Percentiles rank a stretch among this genome's conserved stretches.
Conservation (phyloP, 2,797 vertebrate species). For the Falco concolor region DNA sequence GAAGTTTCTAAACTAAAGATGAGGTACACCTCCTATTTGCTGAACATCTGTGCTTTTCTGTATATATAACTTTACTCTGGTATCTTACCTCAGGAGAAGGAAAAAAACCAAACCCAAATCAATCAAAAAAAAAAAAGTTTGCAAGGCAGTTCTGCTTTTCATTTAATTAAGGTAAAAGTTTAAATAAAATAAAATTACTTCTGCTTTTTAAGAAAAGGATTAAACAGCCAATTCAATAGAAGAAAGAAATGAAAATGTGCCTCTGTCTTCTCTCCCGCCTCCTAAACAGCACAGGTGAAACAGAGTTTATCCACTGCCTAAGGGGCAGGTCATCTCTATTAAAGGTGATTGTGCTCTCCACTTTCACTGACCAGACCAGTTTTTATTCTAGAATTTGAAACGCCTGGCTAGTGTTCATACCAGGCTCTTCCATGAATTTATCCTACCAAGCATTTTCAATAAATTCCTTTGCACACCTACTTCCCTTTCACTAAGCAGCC, state of each 20-base stretch:
- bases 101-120: neutral
- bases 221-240: neutral
- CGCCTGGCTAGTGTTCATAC: neutral
- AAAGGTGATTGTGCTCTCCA: neutral
- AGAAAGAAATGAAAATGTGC: neutral
- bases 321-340: neutral
- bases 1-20: neutral
- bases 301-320: neutral
- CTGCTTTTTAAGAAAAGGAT: neutral
- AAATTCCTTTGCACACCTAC: neutral
- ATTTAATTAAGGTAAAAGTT: neutral
- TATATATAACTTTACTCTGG: neutral
- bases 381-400: neutral
- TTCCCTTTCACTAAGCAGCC: neutral
- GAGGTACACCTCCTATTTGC: neutral
- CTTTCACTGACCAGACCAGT: neutral
- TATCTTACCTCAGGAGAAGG: neutral
- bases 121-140: neutral
- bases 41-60: neutral
- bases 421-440: neutral
- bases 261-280: neutral
- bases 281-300: neutral
- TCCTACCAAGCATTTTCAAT: neutral
- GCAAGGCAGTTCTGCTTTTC: neutral
- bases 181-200: neutral